Conservation (phyloP, 2,888 invertebrate genomes). For the Calephelis perditalis region DNA sequence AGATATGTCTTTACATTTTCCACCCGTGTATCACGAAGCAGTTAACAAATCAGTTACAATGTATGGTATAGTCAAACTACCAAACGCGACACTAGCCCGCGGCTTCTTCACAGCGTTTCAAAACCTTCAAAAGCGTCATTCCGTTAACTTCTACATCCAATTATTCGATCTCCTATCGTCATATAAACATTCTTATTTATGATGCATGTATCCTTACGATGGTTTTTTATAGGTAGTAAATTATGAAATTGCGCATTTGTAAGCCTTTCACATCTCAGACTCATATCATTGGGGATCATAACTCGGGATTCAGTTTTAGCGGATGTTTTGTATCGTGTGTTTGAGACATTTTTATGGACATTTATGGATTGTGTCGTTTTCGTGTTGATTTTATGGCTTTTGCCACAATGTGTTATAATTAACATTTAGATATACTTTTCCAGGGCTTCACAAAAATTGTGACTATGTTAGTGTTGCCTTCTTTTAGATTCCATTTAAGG, state of each 20-base stretch:
- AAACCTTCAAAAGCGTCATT: slow-evolving; percentile 33
- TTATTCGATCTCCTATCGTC: slow-evolving; percentile 64
- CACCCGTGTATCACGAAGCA: too few species aligned
- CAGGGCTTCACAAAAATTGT: too few species aligned
- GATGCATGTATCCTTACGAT: slow-evolving; percentile 47
- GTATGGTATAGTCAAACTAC: slow-evolving; percentile 28
- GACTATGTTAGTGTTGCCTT: too few species aligned
- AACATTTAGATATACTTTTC: too few species aligned
- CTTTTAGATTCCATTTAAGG: too few species aligned
- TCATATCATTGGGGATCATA: slow-evolving; percentile 57
- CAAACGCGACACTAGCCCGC: slow-evolving; percentile 14
- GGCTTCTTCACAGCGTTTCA: slow-evolving; percentile 30
- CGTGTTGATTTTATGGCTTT: slow-evolving; percentile 53
- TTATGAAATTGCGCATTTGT: slow-evolving; percentile 69
- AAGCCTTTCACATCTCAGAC: slow-evolving; percentile 59
- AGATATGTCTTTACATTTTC: too few species aligned
- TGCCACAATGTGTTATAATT: slow-evolving; percentile 47
- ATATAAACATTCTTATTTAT: slow-evolving; percentile 65
- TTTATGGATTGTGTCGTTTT: slow-evolving; percentile 46
- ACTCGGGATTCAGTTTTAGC: slow-evolving; percentile 65
- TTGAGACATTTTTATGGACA: slow-evolving; percentile 65
- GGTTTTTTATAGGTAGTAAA: slow-evolving; percentile 65
- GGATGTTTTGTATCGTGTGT: slow-evolving; percentile 52
- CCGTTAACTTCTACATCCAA: slow-evolving; percentile 60
- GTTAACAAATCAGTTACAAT: slow-evolving; percentile 35